A percentile compares a stretch with the other conserved stretches of the same genome.
Evolutionary conservation across 2,888 invertebrate genomes (phyloP).

Genomic region (Drosophila neonasuta): DNA sequence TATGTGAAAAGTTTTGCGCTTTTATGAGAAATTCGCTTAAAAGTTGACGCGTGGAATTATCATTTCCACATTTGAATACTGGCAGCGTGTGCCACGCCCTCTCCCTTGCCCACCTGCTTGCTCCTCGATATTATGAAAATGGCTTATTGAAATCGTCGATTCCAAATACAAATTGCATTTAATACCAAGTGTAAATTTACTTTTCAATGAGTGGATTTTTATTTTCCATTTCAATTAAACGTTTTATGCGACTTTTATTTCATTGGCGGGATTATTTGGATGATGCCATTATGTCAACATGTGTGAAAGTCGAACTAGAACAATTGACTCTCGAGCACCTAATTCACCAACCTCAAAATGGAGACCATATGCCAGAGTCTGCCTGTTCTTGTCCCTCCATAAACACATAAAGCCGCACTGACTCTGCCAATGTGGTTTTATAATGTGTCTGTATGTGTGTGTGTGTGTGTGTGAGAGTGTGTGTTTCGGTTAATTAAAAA

Average conservation of each 20-base stretch:
- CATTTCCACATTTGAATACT: conserved; percentile 48
- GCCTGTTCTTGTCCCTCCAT: conserved; percentile 23
- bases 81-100: not conserved
- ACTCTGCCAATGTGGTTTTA: conserved; percentile 44
- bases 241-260: conserved; percentile 5
- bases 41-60: conserved; percentile 58
- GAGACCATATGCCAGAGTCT: conserved; percentile 2
- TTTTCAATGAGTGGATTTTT: not conserved
- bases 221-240: conserved; percentile 3
- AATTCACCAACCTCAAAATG: conserved; percentile 9
- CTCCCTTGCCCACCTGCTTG: not conserved
- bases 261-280: not conserved
- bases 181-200: not conserved
- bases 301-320: conserved; percentile 21
- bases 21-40: conserved; percentile 62
- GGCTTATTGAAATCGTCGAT: not conserved
- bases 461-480: conserved; percentile 27
- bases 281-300: not conserved
- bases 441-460: conserved; percentile 28
- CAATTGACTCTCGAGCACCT: conserved; percentile 31
- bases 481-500: conserved; percentile 64
- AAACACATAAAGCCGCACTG: conserved; percentile 49
- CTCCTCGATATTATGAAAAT: not conserved
- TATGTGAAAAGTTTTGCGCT: conserved; percentile 64
- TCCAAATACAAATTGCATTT: not conserved